These are phyloP conservation scores for Gephyroberyx darwinii DNA, from an alignment of 2,797 vertebrate species.

Conservation along the genomic window DNA sequence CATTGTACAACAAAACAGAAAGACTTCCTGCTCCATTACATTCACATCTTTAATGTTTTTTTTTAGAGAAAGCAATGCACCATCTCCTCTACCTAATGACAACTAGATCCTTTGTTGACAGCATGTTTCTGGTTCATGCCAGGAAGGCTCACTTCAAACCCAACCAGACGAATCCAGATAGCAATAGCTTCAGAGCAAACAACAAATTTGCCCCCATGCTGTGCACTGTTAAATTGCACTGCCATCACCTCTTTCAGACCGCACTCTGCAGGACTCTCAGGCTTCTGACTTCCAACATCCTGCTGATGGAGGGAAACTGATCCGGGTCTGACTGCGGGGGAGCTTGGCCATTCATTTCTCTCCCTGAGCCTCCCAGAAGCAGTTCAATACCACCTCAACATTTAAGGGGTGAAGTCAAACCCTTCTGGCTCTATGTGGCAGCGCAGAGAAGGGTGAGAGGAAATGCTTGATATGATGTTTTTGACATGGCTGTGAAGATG, in stretches of 20 bases:
- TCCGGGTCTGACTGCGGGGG: constrained; percentile 59
- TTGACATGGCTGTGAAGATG: constrained; percentile 47
- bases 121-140: constrained; percentile 16
- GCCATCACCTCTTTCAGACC: constrained; percentile 27
- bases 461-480: constrained; percentile 41
- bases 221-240: constrained; percentile 30
- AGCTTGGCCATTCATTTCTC: constrained; percentile 56
- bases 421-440: constrained; percentile 19
- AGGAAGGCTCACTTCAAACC: constrained; percentile 25
- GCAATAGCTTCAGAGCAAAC: constrained; percentile 41
- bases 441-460: constrained; percentile 7
- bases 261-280: constrained; percentile 56
- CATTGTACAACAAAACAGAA: neutral
- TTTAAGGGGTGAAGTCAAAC: constrained; percentile 45
- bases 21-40: constrained; percentile 17
- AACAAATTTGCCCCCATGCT: constrained; percentile 35
- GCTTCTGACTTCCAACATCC: constrained; percentile 63
- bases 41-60: neutral
- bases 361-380: constrained; percentile 50
- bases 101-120: constrained; percentile 28
- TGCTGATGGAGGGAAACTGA: constrained; percentile 65
- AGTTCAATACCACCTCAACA: constrained; percentile 49
- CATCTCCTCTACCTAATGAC: constrained; percentile 1
- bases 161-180: constrained; percentile 22
- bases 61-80: constrained; percentile 7